Percentiles rank a stretch among this genome's conserved stretches.
These are phyloP conservation scores for Physella acuta DNA, from an alignment of 1,140 invertebrate species.

Conservation along the genomic window DNA sequence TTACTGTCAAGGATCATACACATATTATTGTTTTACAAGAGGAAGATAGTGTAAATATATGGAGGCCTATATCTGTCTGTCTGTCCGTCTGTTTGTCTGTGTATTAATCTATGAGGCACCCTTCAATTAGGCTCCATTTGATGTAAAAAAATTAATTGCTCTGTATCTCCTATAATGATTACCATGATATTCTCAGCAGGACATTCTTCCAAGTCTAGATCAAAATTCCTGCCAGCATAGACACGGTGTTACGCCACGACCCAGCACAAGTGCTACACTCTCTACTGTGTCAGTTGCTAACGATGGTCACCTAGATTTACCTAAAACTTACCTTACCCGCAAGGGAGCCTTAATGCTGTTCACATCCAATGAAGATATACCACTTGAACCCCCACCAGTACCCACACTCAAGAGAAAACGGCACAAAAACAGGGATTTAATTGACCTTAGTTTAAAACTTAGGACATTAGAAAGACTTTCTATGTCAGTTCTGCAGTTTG, in stretches of 20 bases:
- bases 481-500: conserved; percentile 51
- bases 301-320: conserved; percentile 41
- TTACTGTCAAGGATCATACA: not conserved
- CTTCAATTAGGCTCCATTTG: no score
- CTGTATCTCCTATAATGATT: no score
- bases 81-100: no score
- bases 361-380: conserved; percentile 42
- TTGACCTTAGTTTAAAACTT: conserved; percentile 46
- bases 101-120: no score
- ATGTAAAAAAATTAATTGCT: no score
- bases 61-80: not conserved
- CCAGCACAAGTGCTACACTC: conserved; percentile 12
- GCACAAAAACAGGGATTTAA: conserved; percentile 30
- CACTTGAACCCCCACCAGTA: conserved; percentile 20
- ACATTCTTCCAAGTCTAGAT: conserved; percentile 6
- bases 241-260: conserved; percentile 48
- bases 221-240: conserved; percentile 32
- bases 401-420: conserved; percentile 19
- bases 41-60: not conserved
- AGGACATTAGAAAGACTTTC: conserved; percentile 48
- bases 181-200: conserved; percentile 4
- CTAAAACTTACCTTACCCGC: conserved; percentile 49
- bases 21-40: not conserved
- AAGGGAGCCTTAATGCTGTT: conserved; percentile 53
- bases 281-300: conserved; percentile 1